Base-by-base conservation (phyloP, 2,888 invertebrate genomes). In the Saturnia pavonia region DNA sequence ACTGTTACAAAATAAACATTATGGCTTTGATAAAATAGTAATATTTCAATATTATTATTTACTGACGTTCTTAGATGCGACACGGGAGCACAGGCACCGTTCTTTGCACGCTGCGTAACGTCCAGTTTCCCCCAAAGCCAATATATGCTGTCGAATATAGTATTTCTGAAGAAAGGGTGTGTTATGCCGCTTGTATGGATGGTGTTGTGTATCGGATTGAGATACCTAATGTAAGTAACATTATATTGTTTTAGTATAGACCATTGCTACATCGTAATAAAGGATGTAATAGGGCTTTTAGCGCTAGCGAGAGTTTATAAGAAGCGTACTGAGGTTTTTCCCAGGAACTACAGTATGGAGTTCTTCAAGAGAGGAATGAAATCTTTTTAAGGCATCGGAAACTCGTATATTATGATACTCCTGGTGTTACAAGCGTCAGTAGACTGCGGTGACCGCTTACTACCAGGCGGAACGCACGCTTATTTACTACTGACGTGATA, bases 71-170 rank as follows among this genome's bases (percentile, higher is more conserved):
- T 12, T 74, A 94, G 94, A 88, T 94, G 91, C 91, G 93, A 6
- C 89, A 94, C 67, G 93, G 94, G 9, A 81, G 79, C 43, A 91
- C 92, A 1, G 94, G 93, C 1, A 76, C 80, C 1, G 91, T 93
- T 1, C 77, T 93, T 4, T 83, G 82, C 66, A 94, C 92, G 0
- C 79, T 94, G 0, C 86, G 93, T 1, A 88, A 88, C 70, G 88
- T 92, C 40, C 94, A 94, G 82, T 93, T 92, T 71, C 94, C 94
- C 0, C 89, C 90, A 0, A 91, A 88, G 72, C 92, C 94, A 0
- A 77, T 94, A 3, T 91, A 90, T 72, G 84, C 92, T 12, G 71
- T 94, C n/a, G 84, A 86, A 71, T 93, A 86, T 81, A 92, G 93
- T 72, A 78, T 73, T 16, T 67, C 73, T 19, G 92, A 94, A 71